A percentile compares a stretch with the other conserved stretches of the same genome.
These are phyloP conservation scores for Phoeniculus purpureus DNA, from an alignment of 2,797 vertebrate genomes.

Conservation along the genomic window DNA sequence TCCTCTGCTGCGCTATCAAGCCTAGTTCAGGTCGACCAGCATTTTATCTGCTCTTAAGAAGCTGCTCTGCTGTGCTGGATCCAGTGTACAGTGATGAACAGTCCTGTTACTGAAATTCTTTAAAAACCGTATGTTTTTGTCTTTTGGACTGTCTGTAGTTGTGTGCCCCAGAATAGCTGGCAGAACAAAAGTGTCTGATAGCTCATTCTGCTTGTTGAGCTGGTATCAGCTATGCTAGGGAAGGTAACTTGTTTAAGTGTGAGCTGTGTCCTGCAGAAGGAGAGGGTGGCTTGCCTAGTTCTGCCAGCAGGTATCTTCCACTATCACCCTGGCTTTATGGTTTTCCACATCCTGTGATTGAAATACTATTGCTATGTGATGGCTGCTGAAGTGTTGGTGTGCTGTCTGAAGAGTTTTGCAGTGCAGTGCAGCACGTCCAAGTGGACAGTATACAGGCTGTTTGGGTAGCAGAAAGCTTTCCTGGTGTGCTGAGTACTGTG, in stretches of 20 bases:
- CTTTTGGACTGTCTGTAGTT: neutral
- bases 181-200: neutral
- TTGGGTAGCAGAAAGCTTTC: slow-evolving; percentile 17
- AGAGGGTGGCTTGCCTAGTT: neutral
- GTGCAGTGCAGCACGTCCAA: neutral
- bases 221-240: rapidly evolving
- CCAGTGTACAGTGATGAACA: neutral
- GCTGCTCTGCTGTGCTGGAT: neutral
- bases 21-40: neutral
- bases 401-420: neutral
- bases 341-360: neutral
- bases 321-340: neutral
- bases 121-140: neutral
- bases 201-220: neutral
- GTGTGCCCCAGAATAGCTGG: neutral
- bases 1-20: neutral
- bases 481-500: slow-evolving; percentile 8
- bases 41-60: neutral
- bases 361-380: neutral
- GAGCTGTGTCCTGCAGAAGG: neutral
- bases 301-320: neutral
- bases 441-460: neutral
- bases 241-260: neutral
- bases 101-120: neutral
- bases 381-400: neutral